Evolutionary conservation across 1,140 invertebrate genomes (phyloP).

Genomic region (Heterodera schachtii): DNA sequence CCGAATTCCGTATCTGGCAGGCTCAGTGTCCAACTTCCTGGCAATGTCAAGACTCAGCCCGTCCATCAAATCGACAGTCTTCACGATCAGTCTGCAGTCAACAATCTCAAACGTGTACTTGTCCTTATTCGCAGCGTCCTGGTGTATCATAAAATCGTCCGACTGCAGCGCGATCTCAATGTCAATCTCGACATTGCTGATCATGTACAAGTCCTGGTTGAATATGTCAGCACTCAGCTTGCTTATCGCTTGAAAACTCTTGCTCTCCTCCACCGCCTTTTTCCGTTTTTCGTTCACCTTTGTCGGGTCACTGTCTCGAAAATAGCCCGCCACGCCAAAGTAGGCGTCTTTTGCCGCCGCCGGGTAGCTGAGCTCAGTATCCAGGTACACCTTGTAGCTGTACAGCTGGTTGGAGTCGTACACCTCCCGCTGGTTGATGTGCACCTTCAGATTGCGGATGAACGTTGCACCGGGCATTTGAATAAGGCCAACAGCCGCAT

Average conservation of each 20-base stretch:
- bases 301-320: neutral
- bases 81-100: constrained; percentile 5
- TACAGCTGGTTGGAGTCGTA: constrained; percentile 15
- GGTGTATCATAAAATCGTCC: neutral
- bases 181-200: constrained; percentile 10
- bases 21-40: no score
- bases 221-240: constrained; percentile 12
- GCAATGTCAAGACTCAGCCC: constrained; percentile 14
- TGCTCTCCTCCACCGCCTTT: neutral
- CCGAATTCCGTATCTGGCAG: no score
- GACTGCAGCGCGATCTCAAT: constrained; percentile 4
- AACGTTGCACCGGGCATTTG: neutral
- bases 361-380: neutral
- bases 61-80: constrained; percentile 31
- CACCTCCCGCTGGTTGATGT: constrained; percentile 15
- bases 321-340: constrained; percentile 1
- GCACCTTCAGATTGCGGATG: neutral
- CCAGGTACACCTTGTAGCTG: constrained; percentile 4
- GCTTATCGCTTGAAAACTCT: neutral
- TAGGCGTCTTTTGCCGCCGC: neutral
- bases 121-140: neutral
- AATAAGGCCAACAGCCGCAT: neutral
- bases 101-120: neutral
- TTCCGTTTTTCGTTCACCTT: neutral
- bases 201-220: constrained; percentile 19